Evolutionary conservation across 2,113 vertebrate genomes (phyloP).

Genomic region (Cinclus mexicanus): DNA sequence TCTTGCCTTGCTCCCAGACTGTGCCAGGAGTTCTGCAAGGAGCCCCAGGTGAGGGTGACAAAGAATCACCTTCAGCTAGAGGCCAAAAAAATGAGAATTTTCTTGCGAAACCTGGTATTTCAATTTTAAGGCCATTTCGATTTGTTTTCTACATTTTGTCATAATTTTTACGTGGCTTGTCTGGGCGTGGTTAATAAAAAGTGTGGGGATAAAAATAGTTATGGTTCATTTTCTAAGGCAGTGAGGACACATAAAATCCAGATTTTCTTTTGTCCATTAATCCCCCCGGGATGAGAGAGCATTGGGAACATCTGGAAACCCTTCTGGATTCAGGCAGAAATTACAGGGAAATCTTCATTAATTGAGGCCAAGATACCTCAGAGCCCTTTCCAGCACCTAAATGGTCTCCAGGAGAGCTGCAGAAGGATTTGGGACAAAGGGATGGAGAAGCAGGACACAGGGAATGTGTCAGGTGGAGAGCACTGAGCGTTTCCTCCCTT

Average conservation of each 20-base stretch:
- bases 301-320: neutral
- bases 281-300: neutral
- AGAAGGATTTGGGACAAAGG: neutral
- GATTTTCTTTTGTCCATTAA: neutral
- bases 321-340: neutral
- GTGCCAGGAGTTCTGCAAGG: neutral
- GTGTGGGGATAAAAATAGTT: neutral
- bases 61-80: neutral
- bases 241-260: neutral
- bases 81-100: neutral
- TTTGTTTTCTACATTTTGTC: neutral
- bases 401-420: neutral
- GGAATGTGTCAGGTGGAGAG: neutral
- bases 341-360: neutral
- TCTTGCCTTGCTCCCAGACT: neutral
- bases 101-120: fast-evolving
- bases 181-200: neutral
- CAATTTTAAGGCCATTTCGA: neutral
- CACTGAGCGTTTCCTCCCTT: neutral
- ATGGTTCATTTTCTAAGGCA: neutral
- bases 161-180: neutral
- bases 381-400: neutral
- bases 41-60: neutral
- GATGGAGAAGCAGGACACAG: neutral
- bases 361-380: neutral